A percentile compares a stretch with the other conserved stretches of the same genome.
phyloP scores from a whole-genome alignment of 2,888 invertebrate genomes.

The Drosophila seclusa region DNA sequence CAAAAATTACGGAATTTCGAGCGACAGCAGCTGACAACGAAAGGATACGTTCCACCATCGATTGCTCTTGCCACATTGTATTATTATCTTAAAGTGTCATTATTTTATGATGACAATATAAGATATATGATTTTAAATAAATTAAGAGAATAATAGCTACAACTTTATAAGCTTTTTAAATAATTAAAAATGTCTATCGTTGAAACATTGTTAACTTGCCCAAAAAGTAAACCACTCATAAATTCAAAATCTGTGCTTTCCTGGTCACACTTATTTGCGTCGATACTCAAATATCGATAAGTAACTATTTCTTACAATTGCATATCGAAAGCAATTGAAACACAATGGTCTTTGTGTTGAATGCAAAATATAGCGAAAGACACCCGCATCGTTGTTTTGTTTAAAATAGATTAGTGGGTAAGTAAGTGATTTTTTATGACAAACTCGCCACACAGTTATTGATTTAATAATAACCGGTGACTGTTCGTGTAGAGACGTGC shows the following conservation, averaged over 20 bases:
- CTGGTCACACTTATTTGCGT: conserved; percentile 25
- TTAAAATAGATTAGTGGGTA: conserved; percentile 48
- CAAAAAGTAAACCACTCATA: not conserved
- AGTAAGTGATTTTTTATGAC: conserved; percentile 16
- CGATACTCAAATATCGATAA: conserved; percentile 21
- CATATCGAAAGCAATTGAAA: conserved; percentile 18
- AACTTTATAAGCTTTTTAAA: not conserved
- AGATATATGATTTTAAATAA: too few relatives aligned
- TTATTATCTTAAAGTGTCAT: not conserved
- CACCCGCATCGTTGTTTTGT: conserved; percentile 14
- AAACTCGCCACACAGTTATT: not conserved
- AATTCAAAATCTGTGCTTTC: not conserved
- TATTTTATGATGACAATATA: not conserved
- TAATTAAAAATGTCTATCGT: not conserved
- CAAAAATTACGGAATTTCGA: not conserved
- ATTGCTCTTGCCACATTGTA: not conserved
- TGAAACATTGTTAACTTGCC: not conserved
- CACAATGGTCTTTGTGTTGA: conserved; percentile 35
- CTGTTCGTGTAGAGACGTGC: not conserved
- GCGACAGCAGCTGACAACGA: not conserved
- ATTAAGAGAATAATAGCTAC: too few relatives aligned
- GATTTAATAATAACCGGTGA: not conserved
- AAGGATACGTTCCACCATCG: not conserved
- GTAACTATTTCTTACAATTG: not conserved
- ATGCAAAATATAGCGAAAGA: conserved; percentile 13